Evolutionary conservation across 2,888 invertebrate species (phyloP), one percentile per base, ranked within the genome.

Genomic region (Xestia xanthographa): DNA sequence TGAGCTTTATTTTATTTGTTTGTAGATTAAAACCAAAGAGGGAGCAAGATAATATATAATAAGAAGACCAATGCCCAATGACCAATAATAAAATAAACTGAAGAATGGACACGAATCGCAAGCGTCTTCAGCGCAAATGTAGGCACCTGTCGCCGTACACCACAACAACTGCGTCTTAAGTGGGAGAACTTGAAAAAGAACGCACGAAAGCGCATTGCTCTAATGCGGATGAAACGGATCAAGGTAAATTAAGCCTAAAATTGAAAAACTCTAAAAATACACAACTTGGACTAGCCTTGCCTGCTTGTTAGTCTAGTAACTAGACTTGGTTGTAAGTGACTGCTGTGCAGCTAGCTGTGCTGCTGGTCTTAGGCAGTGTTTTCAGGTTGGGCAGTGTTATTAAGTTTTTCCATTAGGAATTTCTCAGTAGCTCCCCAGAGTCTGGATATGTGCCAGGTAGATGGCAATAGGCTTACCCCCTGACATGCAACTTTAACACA

Each of bases 141-240:
- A 6, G 22, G 34, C 34, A 62, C 62, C 34, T 62, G 34, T 38
- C 34, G 34, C 60, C 60, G 60, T 34, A 60, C 60, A 60, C 60
- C 60, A 60, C 20, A 60, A 60, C 34, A 60, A 60, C 60, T 60
- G 60, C 60, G 60, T 22, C 60, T 34, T 60, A 34, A 60, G 22
- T 34, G 34, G 60, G 34, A 60, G 22, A 62, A 34, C 62, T 29
- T 62, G 0, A 62, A 62, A 22, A 62, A 62, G 34, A 62, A 22
- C 62, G 38, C 62, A 62, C 62, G 38, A 62, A 63, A 17, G 38
- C 62, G 38, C 62, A 62, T 12, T 62, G 14, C 38, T 62, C 22
- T 1, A 62, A 38, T 62, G 38, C 63, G 63, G 14, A 63, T 63
- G 63, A n/a, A 62, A 62, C 62, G n/a, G 14, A 38, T 62, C 62